Percentiles rank a stretch among this genome's conserved stretches.
Evolutionary conservation across 2,113 vertebrate genomes (phyloP).

Genomic region (Gopherus flavomarginatus): DNA sequence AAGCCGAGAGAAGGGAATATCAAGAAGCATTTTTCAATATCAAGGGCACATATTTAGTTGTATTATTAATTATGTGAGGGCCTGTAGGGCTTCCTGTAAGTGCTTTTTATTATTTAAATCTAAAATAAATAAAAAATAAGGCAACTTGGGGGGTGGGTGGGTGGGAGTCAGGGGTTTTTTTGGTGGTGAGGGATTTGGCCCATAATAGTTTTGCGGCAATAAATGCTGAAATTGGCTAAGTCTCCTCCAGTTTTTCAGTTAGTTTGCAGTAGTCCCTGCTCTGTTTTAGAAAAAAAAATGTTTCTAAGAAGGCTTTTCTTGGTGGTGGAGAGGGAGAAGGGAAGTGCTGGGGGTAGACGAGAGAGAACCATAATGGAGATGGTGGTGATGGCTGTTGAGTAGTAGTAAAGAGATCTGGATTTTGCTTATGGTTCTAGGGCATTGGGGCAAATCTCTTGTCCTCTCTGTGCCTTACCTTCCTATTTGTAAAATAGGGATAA

Average conservation of each 20-base stretch:
- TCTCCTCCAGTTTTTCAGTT: neutral
- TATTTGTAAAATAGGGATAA: neutral
- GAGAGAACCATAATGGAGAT: neutral
- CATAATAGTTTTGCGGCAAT: neutral
- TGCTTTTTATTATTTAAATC: neutral
- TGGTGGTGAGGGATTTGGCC: neutral
- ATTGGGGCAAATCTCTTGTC: accelerated
- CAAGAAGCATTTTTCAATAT: neutral
- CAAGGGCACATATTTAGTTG: neutral
- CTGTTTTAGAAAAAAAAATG: neutral
- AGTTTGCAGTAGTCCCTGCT: neutral
- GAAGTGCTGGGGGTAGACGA: neutral
- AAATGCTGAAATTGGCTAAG: neutral
- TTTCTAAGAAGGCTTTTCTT: neutral
- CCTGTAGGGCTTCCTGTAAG: neutral
- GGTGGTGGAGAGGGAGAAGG: conserved; percentile 10
- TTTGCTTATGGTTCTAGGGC: neutral
- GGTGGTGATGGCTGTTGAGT: neutral
- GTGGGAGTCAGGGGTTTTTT: neutral
- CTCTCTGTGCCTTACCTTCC: neutral
- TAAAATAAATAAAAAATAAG: neutral
- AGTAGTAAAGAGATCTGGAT: neutral
- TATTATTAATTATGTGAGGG: neutral
- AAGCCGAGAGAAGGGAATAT: accelerated
- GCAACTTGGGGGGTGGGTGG: neutral